phyloP scores from a whole-genome alignment of 1,140 invertebrate species.

The Venturia canescens region DNA sequence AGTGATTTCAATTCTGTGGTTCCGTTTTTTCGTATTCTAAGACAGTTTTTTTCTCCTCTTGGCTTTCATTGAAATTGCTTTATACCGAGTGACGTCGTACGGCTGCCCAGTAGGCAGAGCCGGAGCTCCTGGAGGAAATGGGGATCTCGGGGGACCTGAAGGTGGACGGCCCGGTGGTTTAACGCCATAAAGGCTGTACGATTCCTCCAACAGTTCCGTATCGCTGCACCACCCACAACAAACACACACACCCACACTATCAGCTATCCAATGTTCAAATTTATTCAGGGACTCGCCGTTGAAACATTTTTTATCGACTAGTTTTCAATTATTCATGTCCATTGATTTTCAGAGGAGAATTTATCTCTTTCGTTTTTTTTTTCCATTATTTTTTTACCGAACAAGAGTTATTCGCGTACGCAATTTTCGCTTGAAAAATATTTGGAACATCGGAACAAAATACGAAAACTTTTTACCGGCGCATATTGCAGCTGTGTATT shows the following conservation, averaged over 20 bases:
- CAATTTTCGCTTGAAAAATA: no score
- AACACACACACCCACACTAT: slow-evolving; percentile 69
- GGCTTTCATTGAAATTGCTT: slow-evolving; percentile 26
- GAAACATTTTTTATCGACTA: background rate
- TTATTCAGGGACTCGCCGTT: background rate
- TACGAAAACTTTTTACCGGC: background rate
- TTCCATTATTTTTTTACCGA: no score
- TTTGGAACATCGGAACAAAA: background rate
- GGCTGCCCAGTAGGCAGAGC: slow-evolving; percentile 77
- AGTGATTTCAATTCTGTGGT: background rate
- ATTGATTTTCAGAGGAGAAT: no score
- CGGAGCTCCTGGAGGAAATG: slow-evolving; percentile 74
- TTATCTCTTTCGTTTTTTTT: no score
- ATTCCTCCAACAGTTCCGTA: slow-evolving; percentile 85
- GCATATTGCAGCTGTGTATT: background rate
- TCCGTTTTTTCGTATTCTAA: background rate
- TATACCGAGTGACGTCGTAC: slow-evolving; percentile 79
- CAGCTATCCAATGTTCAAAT: slow-evolving; percentile 55
- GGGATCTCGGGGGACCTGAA: slow-evolving; percentile 75
- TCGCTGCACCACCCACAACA: slow-evolving; percentile 80
- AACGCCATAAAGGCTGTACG: slow-evolving; percentile 87
- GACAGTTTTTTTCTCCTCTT: slow-evolving; percentile 11
- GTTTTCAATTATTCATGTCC: no score
- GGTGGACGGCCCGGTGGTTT: slow-evolving; percentile 82
- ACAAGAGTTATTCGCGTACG: no score